Percentiles rank a stretch among this genome's conserved stretches.
phyloP scores from a whole-genome alignment of 1,140 invertebrate species.

The Reticulitermes speratus region DNA sequence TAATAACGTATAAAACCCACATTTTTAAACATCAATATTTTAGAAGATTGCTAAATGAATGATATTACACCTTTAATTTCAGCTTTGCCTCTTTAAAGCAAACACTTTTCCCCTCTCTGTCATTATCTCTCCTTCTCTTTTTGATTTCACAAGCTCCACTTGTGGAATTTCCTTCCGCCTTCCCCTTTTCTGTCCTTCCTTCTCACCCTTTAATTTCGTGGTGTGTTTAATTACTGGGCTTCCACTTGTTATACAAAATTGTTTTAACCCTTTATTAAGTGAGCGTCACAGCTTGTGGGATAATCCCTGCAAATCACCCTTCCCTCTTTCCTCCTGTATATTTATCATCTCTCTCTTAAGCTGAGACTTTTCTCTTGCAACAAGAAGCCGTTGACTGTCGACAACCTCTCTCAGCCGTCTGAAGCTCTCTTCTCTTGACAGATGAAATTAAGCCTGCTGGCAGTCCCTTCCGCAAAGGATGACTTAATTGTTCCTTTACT shows the following conservation, averaged over 20 bases:
- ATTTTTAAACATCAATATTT: too few relatives aligned
- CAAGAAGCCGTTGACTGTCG: not conserved
- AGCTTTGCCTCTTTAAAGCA: not conserved
- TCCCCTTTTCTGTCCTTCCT: not conserved
- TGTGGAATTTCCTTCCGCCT: not conserved
- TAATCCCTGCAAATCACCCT: constrained; percentile 31
- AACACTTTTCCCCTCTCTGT: not conserved
- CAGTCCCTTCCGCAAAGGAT: not conserved
- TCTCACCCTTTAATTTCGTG: constrained; percentile 24
- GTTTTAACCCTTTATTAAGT: constrained; percentile 33
- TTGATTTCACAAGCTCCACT: not conserved
- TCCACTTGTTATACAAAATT: constrained; percentile 28
- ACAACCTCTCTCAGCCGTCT: not conserved
- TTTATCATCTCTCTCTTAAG: constrained; percentile 13
- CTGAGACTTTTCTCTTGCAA: not conserved
- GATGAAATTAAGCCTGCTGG: not conserved
- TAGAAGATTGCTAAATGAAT: too few relatives aligned
- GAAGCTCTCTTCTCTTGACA: not conserved
- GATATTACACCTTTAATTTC: not conserved
- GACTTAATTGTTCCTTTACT: not conserved
- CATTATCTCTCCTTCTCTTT: not conserved
- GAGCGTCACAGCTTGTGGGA: constrained; percentile 13
- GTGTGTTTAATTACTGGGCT: constrained; percentile 29
- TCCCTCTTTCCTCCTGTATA: not conserved
- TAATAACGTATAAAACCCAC: too few relatives aligned